These are phyloP conservation scores for Erpornis zantholeuca DNA, from an alignment of 2,113 vertebrate genomes.

Conservation along the genomic window DNA sequence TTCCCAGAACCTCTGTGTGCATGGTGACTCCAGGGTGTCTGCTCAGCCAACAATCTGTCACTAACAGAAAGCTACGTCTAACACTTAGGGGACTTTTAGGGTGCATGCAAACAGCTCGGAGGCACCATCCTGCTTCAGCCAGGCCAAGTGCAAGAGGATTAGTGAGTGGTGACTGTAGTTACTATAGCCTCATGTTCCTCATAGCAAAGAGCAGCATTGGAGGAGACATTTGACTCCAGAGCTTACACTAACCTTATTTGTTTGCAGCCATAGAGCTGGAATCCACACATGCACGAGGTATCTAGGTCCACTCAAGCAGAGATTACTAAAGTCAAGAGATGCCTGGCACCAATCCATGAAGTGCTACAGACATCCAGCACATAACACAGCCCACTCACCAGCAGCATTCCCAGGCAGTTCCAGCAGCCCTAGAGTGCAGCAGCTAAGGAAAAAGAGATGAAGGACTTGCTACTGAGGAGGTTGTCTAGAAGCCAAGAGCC, in stretches of 20 bases:
- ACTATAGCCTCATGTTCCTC: background rate
- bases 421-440: background rate
- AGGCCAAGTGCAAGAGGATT: background rate
- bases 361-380: background rate
- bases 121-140: background rate
- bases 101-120: background rate
- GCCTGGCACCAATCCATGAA: conserved; percentile 13
- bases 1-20: background rate
- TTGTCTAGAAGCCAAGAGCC: background rate
- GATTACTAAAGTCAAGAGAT: conserved; percentile 54
- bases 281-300: background rate
- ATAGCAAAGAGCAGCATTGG: background rate
- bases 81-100: background rate
- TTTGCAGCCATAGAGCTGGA: background rate
- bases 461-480: background rate
- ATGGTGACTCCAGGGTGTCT: background rate
- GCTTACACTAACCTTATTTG: background rate
- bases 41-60: conserved; percentile 33
- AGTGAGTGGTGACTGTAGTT: background rate
- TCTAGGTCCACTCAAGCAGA: conserved; percentile 38
- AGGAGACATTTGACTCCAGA: background rate
- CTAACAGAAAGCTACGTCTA: background rate
- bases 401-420: background rate
- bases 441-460: background rate
- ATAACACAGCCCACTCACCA: background rate